Base-by-base conservation (phyloP, 2,113 vertebrate species). In the Balaeniceps rex region DNA sequence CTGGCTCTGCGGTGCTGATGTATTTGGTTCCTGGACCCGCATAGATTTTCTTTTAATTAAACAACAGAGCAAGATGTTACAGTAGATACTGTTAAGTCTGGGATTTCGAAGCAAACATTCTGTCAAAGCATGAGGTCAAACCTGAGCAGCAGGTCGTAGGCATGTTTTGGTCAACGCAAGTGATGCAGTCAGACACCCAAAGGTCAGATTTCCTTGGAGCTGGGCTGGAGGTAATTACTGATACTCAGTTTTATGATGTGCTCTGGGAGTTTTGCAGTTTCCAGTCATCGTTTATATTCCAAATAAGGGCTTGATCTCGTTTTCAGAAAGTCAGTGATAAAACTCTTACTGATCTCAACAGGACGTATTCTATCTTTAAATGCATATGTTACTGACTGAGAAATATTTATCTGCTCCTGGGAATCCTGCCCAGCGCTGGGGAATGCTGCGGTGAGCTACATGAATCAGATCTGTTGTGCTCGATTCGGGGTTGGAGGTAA, bases 61-160 rank as follows among this genome's bases (percentile, higher is more conserved):
- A 47, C 14, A 58, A 15, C 15, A 24, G 51, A 47, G 44, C 19
- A 15, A 46, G 61, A 2, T 66, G 24, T 68, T 51, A 31, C 1
- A 1, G 28, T 10, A 36, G 49, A 11, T 23, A 2, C 4, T 13
- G 12, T 0, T 1, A 23, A 54, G 19, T 11, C 19, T 54, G 54
- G 36, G 82, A 6, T 77, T 76, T 81, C 75, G 33, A 49, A n/a
- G 65, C 51, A 46, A 46, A 15, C 10, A 0, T 16, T 60, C 60
- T 33, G 4, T 47, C 24, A 49, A n/a, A 84, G 78, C 54, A 5
- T 6, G 44, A 68, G 74, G 72, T 60, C 51, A 60, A 10, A 23
- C 16, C 69, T 31, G 38, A 94, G 87, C 76, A 78, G 57, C 29
- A 55, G 81, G 66, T 63, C 4, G 0, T 14, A 26, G 57, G 34